phyloP scores from a whole-genome alignment of 2,113 vertebrate species.

The Regulus satrapa region DNA sequence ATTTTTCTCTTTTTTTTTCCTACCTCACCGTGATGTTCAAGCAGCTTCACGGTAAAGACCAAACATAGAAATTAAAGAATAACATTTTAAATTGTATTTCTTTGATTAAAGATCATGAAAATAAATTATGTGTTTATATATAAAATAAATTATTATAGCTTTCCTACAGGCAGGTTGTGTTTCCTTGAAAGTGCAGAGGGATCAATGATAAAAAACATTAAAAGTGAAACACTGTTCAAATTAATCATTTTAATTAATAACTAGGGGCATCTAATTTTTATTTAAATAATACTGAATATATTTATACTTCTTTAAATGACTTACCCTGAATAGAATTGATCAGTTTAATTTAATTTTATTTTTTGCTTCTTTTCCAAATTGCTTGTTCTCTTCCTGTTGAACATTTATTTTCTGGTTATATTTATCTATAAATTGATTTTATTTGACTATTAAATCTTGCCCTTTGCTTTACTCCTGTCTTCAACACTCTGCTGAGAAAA shows the following conservation, averaged over 20 bases:
- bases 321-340: not conserved
- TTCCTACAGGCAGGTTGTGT: not conserved
- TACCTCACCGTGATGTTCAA: not conserved
- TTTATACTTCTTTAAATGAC: not conserved
- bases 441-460: not conserved
- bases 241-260: not conserved
- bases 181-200: too few species aligned
- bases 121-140: fast-evolving
- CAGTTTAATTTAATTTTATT: not conserved
- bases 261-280: not conserved
- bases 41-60: not conserved
- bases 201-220: not conserved
- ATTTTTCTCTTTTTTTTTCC: not conserved
- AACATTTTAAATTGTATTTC: not conserved
- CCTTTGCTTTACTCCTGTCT: not conserved
- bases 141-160: not conserved
- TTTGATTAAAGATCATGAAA: not conserved
- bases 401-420: not conserved
- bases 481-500: not conserved
- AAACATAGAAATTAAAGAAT: not conserved
- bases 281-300: not conserved
- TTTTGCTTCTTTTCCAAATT: not conserved
- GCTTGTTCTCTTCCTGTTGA: not conserved
- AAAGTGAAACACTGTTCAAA: not conserved
- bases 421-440: not conserved